phyloP scores from a whole-genome alignment of 2,888 invertebrate genomes.

The Cephus spinipes region DNA sequence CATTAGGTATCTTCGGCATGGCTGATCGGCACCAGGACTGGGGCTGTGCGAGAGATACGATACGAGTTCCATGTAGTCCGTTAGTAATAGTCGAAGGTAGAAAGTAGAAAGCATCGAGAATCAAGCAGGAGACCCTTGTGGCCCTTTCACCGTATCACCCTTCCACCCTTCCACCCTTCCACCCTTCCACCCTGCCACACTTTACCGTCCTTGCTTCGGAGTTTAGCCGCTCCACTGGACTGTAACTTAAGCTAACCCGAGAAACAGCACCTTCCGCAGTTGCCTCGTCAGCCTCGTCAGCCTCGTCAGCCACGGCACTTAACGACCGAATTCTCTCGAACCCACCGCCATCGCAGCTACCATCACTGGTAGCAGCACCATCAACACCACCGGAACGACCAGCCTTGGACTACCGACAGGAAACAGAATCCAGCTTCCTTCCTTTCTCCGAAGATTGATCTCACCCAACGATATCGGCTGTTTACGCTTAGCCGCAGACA shows the following conservation, averaged over 20 bases:
- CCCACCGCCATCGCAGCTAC: neutral
- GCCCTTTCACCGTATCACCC: too few relatives aligned
- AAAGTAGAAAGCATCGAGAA: too few relatives aligned
- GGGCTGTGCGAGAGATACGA: neutral
- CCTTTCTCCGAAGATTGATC: constrained; percentile 60
- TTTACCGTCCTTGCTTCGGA: constrained; percentile 24
- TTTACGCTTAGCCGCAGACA: too few relatives aligned
- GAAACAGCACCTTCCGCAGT: constrained; percentile 54
- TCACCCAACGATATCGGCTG: constrained; percentile 27
- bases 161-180: too few relatives aligned
- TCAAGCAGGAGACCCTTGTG: too few relatives aligned
- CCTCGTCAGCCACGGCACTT: constrained; percentile 47
- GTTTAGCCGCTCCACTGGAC: constrained; percentile 63
- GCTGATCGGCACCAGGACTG: neutral
- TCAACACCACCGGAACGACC: constrained; percentile 25
- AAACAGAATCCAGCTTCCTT: constrained; percentile 63
- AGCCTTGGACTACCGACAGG: constrained; percentile 44
- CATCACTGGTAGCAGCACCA: too few relatives aligned
- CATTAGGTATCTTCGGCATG: constrained; percentile 34
- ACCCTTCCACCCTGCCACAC: too few relatives aligned
- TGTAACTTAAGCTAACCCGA: constrained; percentile 61
- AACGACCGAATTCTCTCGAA: constrained; percentile 21
- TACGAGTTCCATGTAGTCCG: neutral
- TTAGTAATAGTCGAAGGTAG: neutral
- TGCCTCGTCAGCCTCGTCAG: constrained; percentile 62